Evolutionary conservation across 2,888 invertebrate genomes (phyloP), one percentile per base, ranked within the genome.

Genomic region (Agonum fuliginosum): DNA sequence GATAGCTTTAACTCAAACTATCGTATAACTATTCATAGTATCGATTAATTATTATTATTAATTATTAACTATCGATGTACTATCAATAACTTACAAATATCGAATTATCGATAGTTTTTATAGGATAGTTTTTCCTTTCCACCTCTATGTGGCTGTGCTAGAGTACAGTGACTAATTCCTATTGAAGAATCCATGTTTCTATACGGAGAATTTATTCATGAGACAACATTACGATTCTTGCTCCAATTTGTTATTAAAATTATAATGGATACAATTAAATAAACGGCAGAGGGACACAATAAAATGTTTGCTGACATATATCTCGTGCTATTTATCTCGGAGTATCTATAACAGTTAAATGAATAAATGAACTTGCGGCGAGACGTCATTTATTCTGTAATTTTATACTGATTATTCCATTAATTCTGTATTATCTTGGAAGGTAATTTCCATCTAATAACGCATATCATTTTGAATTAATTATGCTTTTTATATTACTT

Each of bases 231-330:
- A 37, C 43, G 27, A 46, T 27, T 46, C 46, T 46, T 46, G 69
- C 46, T 69, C 58, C 71, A 71, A 71, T 71, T 71, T 48, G 71
- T 71, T 71, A 71, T 71, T 46, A 71, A 71, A 71, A 71, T 71
- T 46, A 71, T 71, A 71, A 71, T 71, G 51, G 48, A 19, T 19
- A 51, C 71, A 71, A 71, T 71, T 71, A 71, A 71, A 71, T 51
- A 71, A 51, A 48, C 14, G 71, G 46, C 51, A 34, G 58, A 62
- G 69, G 24, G 46, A 43, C 69, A 69, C 69, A 69, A 69, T 69
- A 69, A 69, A 69, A 69, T 27, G 69, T 46, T 69, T 69, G 46
- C 69, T 69, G 69, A 69, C 69, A 69, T 43, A 43, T 69, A 69
- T 69, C 69, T 69, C 43, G 24, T 69, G 43, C 34, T 69, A 69